Evolutionary conservation across 2,113 vertebrate species (phyloP).

Genomic region (Beaufortia kweichowensis): DNA sequence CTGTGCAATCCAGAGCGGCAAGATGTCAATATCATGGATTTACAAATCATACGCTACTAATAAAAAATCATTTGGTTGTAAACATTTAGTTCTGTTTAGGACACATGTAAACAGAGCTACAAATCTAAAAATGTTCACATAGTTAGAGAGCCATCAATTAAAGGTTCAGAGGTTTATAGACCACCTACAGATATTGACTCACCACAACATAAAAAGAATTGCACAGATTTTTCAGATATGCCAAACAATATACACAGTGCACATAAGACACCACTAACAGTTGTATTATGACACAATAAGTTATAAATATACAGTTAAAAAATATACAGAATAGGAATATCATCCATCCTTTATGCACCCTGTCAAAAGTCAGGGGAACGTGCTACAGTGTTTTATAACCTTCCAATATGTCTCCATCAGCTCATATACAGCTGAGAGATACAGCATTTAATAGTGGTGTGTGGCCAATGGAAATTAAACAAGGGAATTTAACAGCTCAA

Average conservation of each 20-base stretch:
- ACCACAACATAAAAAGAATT: too few species aligned
- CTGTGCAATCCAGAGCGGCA: background rate
- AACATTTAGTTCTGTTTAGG: slow-evolving; percentile 11
- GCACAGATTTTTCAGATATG: too few species aligned
- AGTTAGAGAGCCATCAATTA: background rate
- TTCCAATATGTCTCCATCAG: background rate
- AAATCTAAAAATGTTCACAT: background rate
- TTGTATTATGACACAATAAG: too few species aligned
- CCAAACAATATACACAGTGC: too few species aligned
- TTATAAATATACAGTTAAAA: too few species aligned
- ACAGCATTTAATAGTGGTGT: slow-evolving; percentile 8
- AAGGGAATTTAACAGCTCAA: slow-evolving; percentile 31
- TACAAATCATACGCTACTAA: slow-evolving; percentile 26
- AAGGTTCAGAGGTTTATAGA: background rate
- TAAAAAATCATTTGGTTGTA: background rate
- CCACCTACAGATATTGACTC: too few species aligned
- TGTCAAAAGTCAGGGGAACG: too few species aligned
- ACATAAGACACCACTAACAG: too few species aligned
- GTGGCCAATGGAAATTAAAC: slow-evolving; percentile 25
- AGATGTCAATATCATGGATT: slow-evolving; percentile 38
- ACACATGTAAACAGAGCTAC: background rate
- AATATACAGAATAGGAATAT: too few species aligned
- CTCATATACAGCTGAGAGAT: background rate
- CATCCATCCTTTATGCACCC: too few species aligned
- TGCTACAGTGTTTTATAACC: too few species aligned